These are phyloP conservation scores for Paedocypris sp. DNA, from an alignment of 2,113 vertebrate genomes.

Conservation along the genomic window DNA sequence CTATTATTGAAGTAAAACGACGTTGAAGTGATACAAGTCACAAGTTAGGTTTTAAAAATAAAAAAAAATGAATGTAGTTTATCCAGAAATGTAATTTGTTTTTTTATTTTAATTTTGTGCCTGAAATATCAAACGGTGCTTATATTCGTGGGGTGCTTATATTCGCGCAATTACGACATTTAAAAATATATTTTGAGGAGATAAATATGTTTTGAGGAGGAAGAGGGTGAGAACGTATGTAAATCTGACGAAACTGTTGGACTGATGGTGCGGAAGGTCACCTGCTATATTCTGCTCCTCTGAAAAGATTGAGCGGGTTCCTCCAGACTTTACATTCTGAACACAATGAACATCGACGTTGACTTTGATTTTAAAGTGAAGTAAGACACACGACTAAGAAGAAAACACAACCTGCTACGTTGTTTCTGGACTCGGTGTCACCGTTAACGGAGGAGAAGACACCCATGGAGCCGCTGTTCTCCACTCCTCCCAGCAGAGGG, in stretches of 20 bases:
- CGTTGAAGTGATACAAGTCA: too few species aligned
- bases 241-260: too few species aligned
- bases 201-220: too few species aligned
- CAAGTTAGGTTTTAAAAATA: too few species aligned
- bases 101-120: not conserved
- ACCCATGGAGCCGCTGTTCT: conserved; percentile 68
- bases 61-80: not conserved
- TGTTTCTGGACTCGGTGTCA: conserved; percentile 75
- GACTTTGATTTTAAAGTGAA: too few species aligned
- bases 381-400: not conserved
- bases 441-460: conserved; percentile 70
- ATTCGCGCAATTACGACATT: too few species aligned
- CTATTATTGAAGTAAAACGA: too few species aligned
- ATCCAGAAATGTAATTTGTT: not conserved
- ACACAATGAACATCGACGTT: conserved; percentile 19
- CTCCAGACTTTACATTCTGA: conserved; percentile 97
- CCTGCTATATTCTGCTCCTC: conserved; percentile 98
- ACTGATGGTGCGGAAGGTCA: conserved; percentile 45
- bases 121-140: too few species aligned
- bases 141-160: too few species aligned
- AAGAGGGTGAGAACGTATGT: too few species aligned
- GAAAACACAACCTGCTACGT: conserved; percentile 72
- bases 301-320: conserved; percentile 94
- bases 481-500: conserved; percentile 80
- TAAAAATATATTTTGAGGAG: too few species aligned